Conservation (phyloP, 1,140 invertebrate genomes). For the Hydropsyche tenuis region DNA sequence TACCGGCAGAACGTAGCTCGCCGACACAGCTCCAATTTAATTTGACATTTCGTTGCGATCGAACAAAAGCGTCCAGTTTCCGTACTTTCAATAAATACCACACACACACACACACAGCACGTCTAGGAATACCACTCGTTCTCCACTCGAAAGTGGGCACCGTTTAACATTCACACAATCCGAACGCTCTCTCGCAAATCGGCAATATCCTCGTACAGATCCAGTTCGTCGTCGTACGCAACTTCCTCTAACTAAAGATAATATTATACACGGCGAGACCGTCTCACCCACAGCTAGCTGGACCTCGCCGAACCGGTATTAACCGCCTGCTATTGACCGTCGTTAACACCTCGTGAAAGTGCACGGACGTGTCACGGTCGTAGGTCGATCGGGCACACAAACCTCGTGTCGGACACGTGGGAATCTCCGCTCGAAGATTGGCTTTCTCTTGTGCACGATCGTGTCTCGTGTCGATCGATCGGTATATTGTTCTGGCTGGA, state of each 20-base stretch:
- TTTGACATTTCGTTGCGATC: no score
- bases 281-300: no score
- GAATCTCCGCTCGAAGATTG: not conserved
- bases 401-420: constrained; percentile 3
- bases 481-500: no score
- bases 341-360: constrained; percentile 3
- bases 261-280: not conserved
- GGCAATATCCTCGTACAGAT: not conserved
- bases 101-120: no score
- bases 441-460: not conserved
- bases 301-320: not conserved
- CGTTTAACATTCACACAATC: not conserved
- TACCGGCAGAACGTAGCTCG: no score
- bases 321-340: not conserved
- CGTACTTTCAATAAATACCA: no score
- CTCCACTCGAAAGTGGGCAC: no score
- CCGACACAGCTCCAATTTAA: no score
- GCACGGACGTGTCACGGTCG: constrained; percentile 16
- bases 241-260: not conserved
- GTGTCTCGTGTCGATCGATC: not conserved
- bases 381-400: not conserved
- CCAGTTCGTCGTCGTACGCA: not conserved
- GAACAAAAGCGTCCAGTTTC: no score
- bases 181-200: not conserved
- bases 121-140: no score